These are phyloP conservation scores for Distichodus sexfasciatus DNA, from an alignment of 2,797 vertebrate genomes.

Conservation along the genomic window DNA sequence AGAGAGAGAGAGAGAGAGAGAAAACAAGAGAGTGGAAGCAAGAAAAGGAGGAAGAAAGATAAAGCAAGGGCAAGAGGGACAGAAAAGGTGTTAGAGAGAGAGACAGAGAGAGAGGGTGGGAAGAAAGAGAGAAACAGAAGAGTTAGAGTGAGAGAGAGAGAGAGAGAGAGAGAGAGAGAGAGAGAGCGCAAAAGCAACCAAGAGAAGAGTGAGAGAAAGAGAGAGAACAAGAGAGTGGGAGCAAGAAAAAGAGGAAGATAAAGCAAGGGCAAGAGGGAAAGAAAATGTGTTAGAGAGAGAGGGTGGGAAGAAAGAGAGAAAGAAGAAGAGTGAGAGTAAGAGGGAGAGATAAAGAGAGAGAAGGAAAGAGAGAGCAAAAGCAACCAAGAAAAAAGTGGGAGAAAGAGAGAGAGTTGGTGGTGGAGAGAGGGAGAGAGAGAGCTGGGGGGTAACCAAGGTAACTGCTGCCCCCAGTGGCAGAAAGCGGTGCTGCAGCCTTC, in stretches of 20 bases:
- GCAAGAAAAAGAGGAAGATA: neutral
- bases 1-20: constrained; percentile 42
- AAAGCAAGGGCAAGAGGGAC: constrained; percentile 16
- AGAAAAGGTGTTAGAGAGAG: constrained; percentile 49
- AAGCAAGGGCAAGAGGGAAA: no score
- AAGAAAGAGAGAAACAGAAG: constrained; percentile 1
- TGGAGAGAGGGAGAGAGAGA: constrained; percentile 2
- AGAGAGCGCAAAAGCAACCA: no score
- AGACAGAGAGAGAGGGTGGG: constrained; percentile 4
- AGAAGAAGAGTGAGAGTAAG: no score
- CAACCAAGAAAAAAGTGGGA: constrained; percentile 43
- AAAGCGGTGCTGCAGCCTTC: constrained; percentile 69
- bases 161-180: constrained; percentile 62
- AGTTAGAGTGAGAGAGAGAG: constrained; percentile 42
- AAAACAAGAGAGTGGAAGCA: no score
- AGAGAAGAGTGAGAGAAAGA: constrained; percentile 6
- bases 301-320: no score
- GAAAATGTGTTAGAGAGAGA: no score
- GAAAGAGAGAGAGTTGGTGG: neutral
- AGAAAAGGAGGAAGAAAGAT: no score
- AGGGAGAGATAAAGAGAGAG: no score
- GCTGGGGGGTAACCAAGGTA: constrained; percentile 10
- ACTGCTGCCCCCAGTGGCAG: constrained; percentile 54
- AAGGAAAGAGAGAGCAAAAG: constrained; percentile 42
- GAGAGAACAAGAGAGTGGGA: neutral